A percentile compares a stretch with the other conserved stretches of the same genome.
Evolutionary conservation across 2,797 vertebrate species (phyloP).

Genomic region (Phataginus tetradactyla): DNA sequence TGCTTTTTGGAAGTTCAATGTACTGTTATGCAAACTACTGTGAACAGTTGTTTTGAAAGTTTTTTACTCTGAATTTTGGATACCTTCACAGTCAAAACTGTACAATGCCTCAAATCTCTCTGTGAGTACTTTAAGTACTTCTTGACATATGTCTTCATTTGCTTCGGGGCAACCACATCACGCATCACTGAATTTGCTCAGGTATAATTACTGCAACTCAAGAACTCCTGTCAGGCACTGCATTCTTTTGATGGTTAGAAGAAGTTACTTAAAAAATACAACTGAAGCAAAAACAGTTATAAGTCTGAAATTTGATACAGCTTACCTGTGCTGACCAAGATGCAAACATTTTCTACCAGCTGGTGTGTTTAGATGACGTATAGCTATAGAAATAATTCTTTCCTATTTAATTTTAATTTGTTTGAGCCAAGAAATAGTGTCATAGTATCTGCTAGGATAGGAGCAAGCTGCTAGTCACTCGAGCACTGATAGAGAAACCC

Average conservation of each 20-base stretch:
- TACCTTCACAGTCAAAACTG: constrained; percentile 31
- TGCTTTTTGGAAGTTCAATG: constrained; percentile 24
- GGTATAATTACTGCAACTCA: constrained; percentile 76
- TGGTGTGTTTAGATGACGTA: constrained; percentile 4
- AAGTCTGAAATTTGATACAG: constrained; percentile 62
- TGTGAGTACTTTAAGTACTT: constrained; percentile 49
- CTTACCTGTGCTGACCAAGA: constrained; percentile 45
- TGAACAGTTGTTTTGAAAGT: constrained; percentile 37
- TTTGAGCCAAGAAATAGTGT: constrained; percentile 21
- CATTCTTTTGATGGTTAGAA: constrained; percentile 66
- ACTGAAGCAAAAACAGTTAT: constrained; percentile 75
- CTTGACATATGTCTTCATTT: constrained; percentile 73
- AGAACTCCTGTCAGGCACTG: constrained; percentile 54
- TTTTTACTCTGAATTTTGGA: constrained; percentile 56
- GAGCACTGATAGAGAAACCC: background rate
- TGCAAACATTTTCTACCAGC: background rate
- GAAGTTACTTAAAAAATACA: constrained; percentile 76
- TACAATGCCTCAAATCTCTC: constrained; percentile 46
- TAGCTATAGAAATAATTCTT: constrained; percentile 48
- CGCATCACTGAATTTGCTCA: constrained; percentile 70
- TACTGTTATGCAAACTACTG: constrained; percentile 36
- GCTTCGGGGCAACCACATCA: constrained; percentile 62
- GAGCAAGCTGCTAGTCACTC: background rate
- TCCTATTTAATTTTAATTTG: constrained; percentile 18
- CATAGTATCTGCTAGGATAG: background rate